Conservation (phyloP, 2,888 invertebrate genomes). For the Caenorhabditis wallacei region DNA sequence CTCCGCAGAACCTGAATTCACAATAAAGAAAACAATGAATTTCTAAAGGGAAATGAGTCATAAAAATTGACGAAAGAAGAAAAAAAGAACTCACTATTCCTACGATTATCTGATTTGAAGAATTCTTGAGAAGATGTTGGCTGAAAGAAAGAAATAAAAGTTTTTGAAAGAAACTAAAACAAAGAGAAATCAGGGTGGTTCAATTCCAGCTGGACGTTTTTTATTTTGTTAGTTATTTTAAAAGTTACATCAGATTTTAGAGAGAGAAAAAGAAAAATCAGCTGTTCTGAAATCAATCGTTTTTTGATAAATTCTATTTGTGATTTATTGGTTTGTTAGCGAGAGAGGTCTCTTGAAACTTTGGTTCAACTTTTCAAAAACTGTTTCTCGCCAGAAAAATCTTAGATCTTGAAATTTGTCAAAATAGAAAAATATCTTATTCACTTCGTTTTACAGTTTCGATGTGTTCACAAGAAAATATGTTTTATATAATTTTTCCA, state of each 20-base stretch:
- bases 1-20: conserved; percentile 50
- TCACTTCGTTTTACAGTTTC: no score
- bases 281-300: neutral
- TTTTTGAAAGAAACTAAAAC: neutral
- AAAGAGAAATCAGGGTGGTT: neutral
- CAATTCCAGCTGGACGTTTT: neutral
- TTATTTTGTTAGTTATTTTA: neutral
- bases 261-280: neutral
- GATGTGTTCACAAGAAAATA: no score
- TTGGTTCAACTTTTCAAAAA: no score
- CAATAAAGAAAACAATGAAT: neutral
- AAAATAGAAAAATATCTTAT: no score
- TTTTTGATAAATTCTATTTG: neutral
- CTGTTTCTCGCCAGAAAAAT: no score
- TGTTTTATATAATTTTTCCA: no score
- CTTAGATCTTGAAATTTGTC: no score
- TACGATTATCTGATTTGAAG: conserved; percentile 59
- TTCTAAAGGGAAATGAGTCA: conserved; percentile 34
- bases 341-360: no score
- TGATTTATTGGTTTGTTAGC: no score
- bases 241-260: neutral
- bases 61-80: conserved; percentile 13
- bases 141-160: conserved; percentile 42
- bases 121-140: conserved; percentile 46
- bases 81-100: conserved; percentile 50